Conservation (phyloP, 1,140 invertebrate species). For the Lordiphosa mommai region DNA sequence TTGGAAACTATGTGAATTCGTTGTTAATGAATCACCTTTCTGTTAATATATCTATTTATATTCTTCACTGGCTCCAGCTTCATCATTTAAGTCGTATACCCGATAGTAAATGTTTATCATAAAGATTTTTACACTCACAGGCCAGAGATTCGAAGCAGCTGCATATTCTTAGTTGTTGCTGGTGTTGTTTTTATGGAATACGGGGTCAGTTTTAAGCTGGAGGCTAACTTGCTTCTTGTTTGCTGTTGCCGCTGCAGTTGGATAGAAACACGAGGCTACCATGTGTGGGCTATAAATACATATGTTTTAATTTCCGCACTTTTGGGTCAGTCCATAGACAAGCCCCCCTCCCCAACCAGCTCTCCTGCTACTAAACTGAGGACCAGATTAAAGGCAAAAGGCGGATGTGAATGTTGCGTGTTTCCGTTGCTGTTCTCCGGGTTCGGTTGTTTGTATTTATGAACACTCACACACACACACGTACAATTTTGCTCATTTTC, state of each 20-base stretch:
- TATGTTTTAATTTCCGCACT: constrained; percentile 78
- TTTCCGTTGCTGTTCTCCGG: constrained; percentile 41
- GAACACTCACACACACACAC: constrained; percentile 19
- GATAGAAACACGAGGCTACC: constrained; percentile 17
- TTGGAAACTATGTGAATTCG: too few relatives aligned
- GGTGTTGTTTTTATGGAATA: constrained; percentile 40
- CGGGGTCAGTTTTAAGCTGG: constrained; percentile 56
- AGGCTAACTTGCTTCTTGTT: constrained; percentile 22
- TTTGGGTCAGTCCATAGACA: constrained; percentile 63
- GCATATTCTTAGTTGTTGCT: constrained; percentile 19
- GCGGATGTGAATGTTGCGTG: constrained; percentile 62
- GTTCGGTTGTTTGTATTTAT: constrained; percentile 49
- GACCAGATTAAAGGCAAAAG: constrained; percentile 63
- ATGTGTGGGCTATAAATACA: constrained; percentile 73
- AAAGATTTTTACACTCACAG: constrained; percentile 24
- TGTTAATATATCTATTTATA: too few relatives aligned
- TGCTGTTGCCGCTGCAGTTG: constrained; percentile 19
- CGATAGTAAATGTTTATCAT: constrained; percentile 32
- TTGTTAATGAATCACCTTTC: too few relatives aligned
- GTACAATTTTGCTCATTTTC: constrained; percentile 13
- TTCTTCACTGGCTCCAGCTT: too few relatives aligned
- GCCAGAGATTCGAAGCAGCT: constrained; percentile 14
- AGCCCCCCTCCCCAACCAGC: constrained; percentile 2
- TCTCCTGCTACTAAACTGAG: constrained; percentile 33
- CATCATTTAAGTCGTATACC: background rate